Conservation (phyloP, 2,888 invertebrate genomes). For the Busseola fusca region DNA sequence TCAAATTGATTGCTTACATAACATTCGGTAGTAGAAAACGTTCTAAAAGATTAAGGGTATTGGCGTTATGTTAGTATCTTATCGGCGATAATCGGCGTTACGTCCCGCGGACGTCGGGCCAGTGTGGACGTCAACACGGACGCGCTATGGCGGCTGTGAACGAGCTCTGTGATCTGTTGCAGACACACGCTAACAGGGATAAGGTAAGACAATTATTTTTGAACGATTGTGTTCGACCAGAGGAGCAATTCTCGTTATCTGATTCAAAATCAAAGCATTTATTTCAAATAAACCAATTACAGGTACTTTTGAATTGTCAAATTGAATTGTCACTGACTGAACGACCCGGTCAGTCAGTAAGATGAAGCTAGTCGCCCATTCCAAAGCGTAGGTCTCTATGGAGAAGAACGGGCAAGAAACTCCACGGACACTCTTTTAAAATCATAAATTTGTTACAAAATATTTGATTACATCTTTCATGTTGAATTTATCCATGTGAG, state of each 20-base stretch:
- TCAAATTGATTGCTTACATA: slow-evolving; percentile 51
- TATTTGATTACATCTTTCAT: too few relatives aligned
- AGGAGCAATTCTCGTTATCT: neutral
- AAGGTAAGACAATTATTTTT: slow-evolving; percentile 87
- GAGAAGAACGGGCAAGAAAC: too few relatives aligned
- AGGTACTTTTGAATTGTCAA: too few relatives aligned
- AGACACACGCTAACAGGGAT: slow-evolving; percentile 94
- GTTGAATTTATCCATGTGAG: too few relatives aligned
- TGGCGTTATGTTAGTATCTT: slow-evolving; percentile 39
- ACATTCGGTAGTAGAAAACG: slow-evolving; percentile 37
- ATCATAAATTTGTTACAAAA: too few relatives aligned
- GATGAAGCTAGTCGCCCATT: too few relatives aligned
- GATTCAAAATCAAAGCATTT: too few relatives aligned
- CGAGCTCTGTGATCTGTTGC: slow-evolving; percentile 91
- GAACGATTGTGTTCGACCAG: neutral
- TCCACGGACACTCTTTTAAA: too few relatives aligned
- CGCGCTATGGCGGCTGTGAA: slow-evolving; percentile 73
- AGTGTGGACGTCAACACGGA: slow-evolving; percentile 48
- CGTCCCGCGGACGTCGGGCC: slow-evolving; percentile 21
- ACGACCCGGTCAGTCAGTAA: too few relatives aligned
- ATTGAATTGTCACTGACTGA: too few relatives aligned
- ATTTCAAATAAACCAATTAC: too few relatives aligned
- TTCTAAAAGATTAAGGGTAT: slow-evolving; percentile 28
- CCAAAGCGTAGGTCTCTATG: too few relatives aligned
- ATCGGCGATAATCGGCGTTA: slow-evolving; percentile 39